Evolutionary conservation across 2,113 vertebrate genomes (phyloP).

Genomic region (Xenotilapia leptura): DNA sequence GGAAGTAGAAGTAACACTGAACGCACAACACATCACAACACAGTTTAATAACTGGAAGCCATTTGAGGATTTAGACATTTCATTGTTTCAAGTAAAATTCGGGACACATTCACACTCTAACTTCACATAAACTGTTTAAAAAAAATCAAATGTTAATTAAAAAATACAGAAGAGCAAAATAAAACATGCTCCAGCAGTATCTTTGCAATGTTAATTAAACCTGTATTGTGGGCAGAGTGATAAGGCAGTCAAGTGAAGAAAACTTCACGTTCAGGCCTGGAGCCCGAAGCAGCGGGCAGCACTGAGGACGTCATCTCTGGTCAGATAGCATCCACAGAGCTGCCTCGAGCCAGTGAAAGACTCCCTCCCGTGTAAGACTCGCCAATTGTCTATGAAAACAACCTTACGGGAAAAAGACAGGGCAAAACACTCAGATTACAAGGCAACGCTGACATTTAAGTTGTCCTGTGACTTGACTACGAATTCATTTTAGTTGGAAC

Average conservation of each 20-base stretch:
- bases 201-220: not conserved
- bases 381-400: constrained; percentile 90
- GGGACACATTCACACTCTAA: not conserved
- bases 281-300: constrained; percentile 80
- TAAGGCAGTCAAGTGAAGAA: not conserved
- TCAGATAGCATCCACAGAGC: constrained; percentile 92
- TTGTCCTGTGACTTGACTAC: not conserved
- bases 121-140: not conserved
- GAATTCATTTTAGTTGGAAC: not conserved
- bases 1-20: not conserved
- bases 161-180: not conserved
- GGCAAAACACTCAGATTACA: not conserved
- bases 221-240: not conserved
- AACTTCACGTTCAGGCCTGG: constrained; percentile 40
- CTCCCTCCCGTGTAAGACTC: constrained; percentile 86
- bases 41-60: not conserved
- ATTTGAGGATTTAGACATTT: not conserved
- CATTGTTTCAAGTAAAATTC: not conserved
- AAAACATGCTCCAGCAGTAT: not conserved
- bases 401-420: constrained; percentile 66
- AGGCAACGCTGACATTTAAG: not conserved
- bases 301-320: constrained; percentile 84
- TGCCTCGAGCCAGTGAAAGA: constrained; percentile 86
- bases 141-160: not conserved
- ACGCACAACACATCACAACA: not conserved